phyloP scores from a whole-genome alignment of 2,797 vertebrate genomes.

The Dermochelys coriacea region DNA sequence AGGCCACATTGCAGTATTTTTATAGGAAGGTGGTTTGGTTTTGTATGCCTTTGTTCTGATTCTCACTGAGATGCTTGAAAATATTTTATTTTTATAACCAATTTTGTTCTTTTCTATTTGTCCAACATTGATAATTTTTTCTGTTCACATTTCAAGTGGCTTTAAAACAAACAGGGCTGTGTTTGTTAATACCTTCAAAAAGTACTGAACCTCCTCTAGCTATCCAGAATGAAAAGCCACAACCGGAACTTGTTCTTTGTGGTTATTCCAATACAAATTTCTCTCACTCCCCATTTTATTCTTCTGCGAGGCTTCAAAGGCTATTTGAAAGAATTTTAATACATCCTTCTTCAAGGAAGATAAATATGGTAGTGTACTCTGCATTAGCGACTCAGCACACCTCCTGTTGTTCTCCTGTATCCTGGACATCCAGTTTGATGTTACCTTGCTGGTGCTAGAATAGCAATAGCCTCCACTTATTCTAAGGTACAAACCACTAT shows the following conservation, averaged over 20 bases:
- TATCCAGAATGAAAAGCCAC: conserved; percentile 67
- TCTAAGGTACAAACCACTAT: not conserved
- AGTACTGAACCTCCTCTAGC: conserved; percentile 38
- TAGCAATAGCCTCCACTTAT: conserved; percentile 19
- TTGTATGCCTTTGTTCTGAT: not conserved
- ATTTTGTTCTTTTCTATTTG: conserved; percentile 41
- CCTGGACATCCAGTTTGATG: not conserved
- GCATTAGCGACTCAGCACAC: conserved; percentile 7
- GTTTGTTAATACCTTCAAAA: conserved; percentile 61
- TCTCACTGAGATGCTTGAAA: not conserved
- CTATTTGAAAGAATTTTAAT: conserved; percentile 35
- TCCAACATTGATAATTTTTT: not conserved
- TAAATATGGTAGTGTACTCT: conserved; percentile 29
- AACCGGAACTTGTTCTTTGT: conserved; percentile 43
- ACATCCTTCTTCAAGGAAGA: conserved; percentile 36
- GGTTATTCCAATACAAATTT: conserved; percentile 16
- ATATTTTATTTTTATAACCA: conserved; percentile 45
- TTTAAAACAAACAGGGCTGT: conserved; percentile 5
- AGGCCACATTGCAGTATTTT: not conserved
- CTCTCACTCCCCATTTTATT: not conserved
- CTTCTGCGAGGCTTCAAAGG: conserved; percentile 37
- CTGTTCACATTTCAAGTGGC: conserved; percentile 19
- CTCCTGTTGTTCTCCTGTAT: conserved; percentile 11
- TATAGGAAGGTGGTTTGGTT: not conserved
- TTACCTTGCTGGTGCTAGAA: not conserved